Evolutionary conservation across 2,888 invertebrate genomes (phyloP).

Genomic region (Macrophya annulata): DNA sequence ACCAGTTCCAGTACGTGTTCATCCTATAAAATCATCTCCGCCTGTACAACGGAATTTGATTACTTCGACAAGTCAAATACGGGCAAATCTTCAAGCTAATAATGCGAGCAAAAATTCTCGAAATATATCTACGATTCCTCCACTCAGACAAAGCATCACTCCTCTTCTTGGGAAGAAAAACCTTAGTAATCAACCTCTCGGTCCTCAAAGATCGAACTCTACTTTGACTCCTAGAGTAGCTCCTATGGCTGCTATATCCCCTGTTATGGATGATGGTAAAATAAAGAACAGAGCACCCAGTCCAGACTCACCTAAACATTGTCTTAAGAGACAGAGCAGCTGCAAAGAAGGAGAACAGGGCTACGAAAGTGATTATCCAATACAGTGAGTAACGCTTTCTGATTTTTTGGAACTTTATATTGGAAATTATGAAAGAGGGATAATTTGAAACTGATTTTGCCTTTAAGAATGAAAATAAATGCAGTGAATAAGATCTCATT

Average conservation of each 20-base stretch:
- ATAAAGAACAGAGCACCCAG: slow-evolving; percentile 75
- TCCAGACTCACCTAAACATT: slow-evolving; percentile 76
- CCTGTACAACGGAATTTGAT: slow-evolving; percentile 75
- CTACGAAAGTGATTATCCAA: slow-evolving; percentile 77
- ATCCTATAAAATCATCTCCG: slow-evolving; percentile 76
- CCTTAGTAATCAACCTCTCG: slow-evolving; percentile 71
- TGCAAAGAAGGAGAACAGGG: slow-evolving; percentile 74
- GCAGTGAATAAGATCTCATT: neutral
- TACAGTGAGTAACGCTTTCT: slow-evolving; percentile 71
- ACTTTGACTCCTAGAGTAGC: slow-evolving; percentile 76
- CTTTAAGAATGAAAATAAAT: neutral
- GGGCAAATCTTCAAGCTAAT: slow-evolving; percentile 74
- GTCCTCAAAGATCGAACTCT: slow-evolving; percentile 77
- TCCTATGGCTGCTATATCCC: slow-evolving; percentile 77
- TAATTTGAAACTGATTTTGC: neutral
- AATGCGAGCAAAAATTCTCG: slow-evolving; percentile 70
- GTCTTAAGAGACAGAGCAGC: slow-evolving; percentile 75
- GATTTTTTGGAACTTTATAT: neutral
- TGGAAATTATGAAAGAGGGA: neutral
- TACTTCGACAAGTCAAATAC: slow-evolving; percentile 76
- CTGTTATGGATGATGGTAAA: slow-evolving; percentile 77
- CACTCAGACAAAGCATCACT: slow-evolving; percentile 74
- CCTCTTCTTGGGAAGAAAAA: slow-evolving; percentile 73
- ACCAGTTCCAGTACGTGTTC: slow-evolving; percentile 75
- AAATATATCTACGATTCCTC: slow-evolving; percentile 76